Evolutionary conservation across 2,113 vertebrate species (phyloP).

Genomic region (Ploceus nigricollis): DNA sequence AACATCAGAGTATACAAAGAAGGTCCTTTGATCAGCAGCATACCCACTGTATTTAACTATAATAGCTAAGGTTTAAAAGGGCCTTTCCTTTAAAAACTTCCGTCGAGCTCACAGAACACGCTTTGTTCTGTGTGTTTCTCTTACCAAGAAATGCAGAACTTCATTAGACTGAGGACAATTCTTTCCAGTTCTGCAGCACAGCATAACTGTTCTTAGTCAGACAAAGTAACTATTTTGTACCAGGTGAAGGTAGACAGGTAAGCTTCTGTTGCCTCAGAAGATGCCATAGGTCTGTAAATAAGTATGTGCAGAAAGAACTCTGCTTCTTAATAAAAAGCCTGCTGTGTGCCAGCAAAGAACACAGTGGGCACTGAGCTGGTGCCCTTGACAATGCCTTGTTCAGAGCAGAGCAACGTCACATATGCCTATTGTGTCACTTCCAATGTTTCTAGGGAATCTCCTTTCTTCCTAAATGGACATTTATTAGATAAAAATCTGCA

Average conservation of each 20-base stretch:
- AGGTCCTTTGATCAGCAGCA: neutral
- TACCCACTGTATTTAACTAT: neutral
- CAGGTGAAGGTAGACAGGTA: neutral
- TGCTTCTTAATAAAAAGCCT: neutral
- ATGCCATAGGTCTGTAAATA: neutral
- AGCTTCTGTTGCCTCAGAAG: neutral
- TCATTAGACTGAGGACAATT: neutral
- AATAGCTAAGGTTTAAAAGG: neutral
- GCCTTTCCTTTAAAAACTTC: neutral
- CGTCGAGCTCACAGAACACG: fast-evolving
- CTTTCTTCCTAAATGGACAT: neutral
- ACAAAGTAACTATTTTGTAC: neutral
- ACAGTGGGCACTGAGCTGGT: fast-evolving
- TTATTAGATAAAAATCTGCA: neutral
- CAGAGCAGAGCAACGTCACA: neutral
- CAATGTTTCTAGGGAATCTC: neutral
- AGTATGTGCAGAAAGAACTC: neutral
- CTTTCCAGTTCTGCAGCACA: neutral
- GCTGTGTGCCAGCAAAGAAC: neutral
- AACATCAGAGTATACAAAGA: neutral
- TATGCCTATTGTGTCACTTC: fast-evolving
- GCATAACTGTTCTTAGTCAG: neutral
- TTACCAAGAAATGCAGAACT: neutral
- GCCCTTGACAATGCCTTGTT: fast-evolving
- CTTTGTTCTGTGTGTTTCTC: neutral